A percentile compares a stretch with the other conserved stretches of the same genome.
Conservation (phyloP, 2,113 vertebrate species). For the Stegostoma tigrinum region DNA sequence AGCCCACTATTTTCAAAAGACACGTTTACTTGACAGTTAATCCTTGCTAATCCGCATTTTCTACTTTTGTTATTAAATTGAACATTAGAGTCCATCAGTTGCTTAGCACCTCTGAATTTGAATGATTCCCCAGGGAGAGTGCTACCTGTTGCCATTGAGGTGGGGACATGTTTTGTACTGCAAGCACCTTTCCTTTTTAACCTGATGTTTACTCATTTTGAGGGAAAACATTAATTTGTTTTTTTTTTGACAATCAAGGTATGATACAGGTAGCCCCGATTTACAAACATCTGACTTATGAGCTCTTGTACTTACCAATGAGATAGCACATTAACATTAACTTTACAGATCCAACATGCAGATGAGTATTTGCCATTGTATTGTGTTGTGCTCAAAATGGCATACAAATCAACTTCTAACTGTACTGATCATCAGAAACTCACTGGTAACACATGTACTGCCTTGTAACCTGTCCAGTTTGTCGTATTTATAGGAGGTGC, state of each 20-base stretch:
- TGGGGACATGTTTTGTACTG: neutral
- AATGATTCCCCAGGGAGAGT: neutral
- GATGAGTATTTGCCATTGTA: no score
- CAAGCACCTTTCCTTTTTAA: neutral
- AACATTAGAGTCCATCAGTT: neutral
- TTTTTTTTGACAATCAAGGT: neutral
- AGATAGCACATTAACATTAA: no score
- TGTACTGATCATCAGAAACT: no score
- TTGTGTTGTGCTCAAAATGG: no score
- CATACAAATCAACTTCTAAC: no score
- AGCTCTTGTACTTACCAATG: no score
- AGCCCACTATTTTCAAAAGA: neutral
- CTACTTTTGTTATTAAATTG: neutral
- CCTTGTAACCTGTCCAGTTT: neutral
- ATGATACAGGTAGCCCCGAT: no score
- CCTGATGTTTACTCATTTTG: neutral
- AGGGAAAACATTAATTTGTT: neutral
- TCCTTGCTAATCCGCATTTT: neutral
- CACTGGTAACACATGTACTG: no score
- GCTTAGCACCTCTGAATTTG: neutral
- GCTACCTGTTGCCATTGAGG: neutral
- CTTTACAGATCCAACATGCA: no score
- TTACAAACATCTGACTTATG: no score
- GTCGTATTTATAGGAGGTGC: neutral
- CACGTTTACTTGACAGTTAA: neutral